Percentiles rank a stretch among this genome's conserved stretches.
Evolutionary conservation across 2,888 invertebrate species (phyloP).

Genomic region (Agelastica alni): DNA sequence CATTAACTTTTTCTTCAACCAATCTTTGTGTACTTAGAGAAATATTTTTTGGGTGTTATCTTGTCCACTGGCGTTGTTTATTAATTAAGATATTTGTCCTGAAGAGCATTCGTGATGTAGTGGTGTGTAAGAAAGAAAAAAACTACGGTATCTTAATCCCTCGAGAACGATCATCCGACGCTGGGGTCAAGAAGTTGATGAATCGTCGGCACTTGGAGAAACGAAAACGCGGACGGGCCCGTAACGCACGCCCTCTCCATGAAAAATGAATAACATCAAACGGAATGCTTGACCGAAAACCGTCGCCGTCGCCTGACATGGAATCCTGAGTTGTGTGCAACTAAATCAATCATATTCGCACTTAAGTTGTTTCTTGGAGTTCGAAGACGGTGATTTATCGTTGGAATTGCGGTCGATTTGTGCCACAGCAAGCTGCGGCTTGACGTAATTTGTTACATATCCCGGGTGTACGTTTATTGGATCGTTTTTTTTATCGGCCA

Average conservation of each 20-base stretch:
- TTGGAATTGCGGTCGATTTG: conserved; percentile 23
- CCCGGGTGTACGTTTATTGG: conserved; percentile 1
- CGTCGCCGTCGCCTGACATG: conserved; percentile 17
- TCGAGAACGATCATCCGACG: conserved; percentile 13
- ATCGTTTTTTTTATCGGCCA: too few species aligned
- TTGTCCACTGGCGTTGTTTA: too few species aligned
- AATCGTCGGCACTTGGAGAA: conserved; percentile 15
- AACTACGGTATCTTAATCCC: conserved; percentile 18
- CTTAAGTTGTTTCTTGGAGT: conserved; percentile 20
- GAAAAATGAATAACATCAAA: conserved; percentile 20
- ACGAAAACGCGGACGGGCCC: neutral
- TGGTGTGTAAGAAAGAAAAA: too few species aligned
- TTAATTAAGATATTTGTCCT: too few species aligned
- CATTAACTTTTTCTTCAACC: too few species aligned
- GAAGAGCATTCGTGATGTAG: too few species aligned
- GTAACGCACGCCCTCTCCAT: conserved; percentile 1
- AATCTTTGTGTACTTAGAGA: too few species aligned
- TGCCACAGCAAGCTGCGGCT: conserved; percentile 18
- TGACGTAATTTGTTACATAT: conserved; percentile 18
- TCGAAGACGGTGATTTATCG: conserved; percentile 18
- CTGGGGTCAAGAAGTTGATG: conserved; percentile 23
- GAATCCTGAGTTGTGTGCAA: conserved; percentile 13
- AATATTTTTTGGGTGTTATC: too few species aligned
- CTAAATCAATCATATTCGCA: conserved; percentile 26
- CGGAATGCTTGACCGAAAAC: conserved; percentile 4